These are phyloP conservation scores for Chaetura pelagica DNA, from an alignment of 2,113 vertebrate genomes.

Conservation along the genomic window DNA sequence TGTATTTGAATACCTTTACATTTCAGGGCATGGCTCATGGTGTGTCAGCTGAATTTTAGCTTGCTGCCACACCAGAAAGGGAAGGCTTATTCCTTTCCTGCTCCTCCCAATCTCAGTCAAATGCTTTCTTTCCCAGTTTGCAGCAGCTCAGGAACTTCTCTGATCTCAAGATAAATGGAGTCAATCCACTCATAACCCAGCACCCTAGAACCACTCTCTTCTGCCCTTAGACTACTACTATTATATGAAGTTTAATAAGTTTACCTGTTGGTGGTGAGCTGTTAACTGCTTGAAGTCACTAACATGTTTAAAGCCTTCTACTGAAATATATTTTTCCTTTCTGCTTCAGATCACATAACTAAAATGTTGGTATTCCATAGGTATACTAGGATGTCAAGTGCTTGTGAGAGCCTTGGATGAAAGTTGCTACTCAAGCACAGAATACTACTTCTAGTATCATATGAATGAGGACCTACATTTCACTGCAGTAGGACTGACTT, in stretches of 20 bases:
- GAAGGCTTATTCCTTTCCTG: not conserved
- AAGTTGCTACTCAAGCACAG: not conserved
- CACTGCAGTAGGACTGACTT: not conserved
- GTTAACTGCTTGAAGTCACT: not conserved
- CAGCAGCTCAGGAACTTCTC: not conserved
- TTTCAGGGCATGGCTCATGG: not conserved
- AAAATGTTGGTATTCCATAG: not conserved
- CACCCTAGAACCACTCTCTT: not conserved
- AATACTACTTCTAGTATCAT: not conserved
- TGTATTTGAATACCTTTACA: not conserved
- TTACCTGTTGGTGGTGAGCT: not conserved
- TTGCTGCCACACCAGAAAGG: not conserved
- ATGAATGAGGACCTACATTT: not conserved
- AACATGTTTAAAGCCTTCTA: not conserved
- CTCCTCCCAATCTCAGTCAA: conserved; percentile 15
- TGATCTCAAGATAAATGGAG: not conserved
- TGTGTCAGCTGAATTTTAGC: not conserved
- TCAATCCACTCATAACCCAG: not conserved
- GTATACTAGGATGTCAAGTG: not conserved
- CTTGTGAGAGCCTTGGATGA: not conserved
- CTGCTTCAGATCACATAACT: not conserved
- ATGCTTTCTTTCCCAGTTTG: not conserved
- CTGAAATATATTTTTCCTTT: not conserved
- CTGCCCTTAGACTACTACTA: not conserved
- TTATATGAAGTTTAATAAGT: not conserved